These are phyloP conservation scores for Trogon melanurus DNA, from an alignment of 2,113 vertebrate genomes.

Conservation along the genomic window DNA sequence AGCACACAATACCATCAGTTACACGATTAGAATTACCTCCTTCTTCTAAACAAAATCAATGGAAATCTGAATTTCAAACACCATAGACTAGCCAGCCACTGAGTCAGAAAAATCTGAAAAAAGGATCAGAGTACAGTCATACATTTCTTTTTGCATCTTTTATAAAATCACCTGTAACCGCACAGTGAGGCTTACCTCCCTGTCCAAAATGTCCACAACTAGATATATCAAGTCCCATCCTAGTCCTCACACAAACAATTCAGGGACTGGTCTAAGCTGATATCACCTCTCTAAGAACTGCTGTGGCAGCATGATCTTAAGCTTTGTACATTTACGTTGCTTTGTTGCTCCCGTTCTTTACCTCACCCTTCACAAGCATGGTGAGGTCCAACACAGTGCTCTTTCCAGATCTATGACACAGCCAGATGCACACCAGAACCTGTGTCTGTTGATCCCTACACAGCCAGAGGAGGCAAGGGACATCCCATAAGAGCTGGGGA, in stretches of 20 bases:
- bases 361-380: background rate
- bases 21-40: background rate
- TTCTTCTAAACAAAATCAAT: background rate
- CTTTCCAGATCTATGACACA: background rate
- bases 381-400: background rate
- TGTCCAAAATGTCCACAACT: background rate
- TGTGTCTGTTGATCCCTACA: background rate
- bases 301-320: background rate
- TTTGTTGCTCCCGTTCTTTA: background rate
- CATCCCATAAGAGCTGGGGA: fast-evolving
- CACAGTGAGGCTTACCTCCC: background rate
- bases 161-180: background rate
- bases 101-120: background rate
- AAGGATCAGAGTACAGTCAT: background rate
- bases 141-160: background rate
- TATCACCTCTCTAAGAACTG: background rate
- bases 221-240: background rate
- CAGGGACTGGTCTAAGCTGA: background rate
- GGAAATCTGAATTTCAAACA: background rate
- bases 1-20: background rate
- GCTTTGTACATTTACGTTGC: fast-evolving
- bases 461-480: background rate
- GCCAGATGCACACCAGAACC: background rate
- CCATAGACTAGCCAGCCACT: background rate
- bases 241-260: background rate